Percentiles rank a stretch among this genome's conserved stretches.
These are phyloP conservation scores for Microchrysa polita DNA, from an alignment of 2,888 invertebrate genomes.

Conservation along the genomic window DNA sequence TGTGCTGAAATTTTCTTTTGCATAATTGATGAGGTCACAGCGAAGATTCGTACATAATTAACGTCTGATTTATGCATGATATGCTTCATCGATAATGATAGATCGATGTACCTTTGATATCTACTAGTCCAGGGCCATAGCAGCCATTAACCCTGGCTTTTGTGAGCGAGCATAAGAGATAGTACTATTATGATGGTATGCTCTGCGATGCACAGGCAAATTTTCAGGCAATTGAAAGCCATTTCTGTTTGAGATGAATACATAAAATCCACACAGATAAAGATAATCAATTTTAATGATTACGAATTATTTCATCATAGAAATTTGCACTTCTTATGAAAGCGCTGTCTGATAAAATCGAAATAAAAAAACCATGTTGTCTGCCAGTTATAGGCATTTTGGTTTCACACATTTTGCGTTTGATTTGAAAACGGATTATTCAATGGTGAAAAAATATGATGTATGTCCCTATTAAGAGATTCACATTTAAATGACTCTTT, in stretches of 20 bases:
- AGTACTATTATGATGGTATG: too few species aligned
- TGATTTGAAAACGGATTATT: too few species aligned
- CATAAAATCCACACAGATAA: not conserved
- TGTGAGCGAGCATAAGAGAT: slow-evolving; percentile 5
- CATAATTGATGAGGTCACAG: slow-evolving; percentile 45
- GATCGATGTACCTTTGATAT: not conserved
- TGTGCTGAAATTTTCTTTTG: slow-evolving; percentile 34
- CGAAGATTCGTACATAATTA: slow-evolving; percentile 37
- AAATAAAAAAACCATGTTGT: not conserved
- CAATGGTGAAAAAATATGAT: too few species aligned
- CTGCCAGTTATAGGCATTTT: too few species aligned
- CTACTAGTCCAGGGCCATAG: slow-evolving; percentile 22
- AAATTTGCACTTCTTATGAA: slow-evolving; percentile 16
- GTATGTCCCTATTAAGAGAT: too few species aligned
- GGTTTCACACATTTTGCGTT: too few species aligned
- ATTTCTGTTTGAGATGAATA: not conserved
- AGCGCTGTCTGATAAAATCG: slow-evolving; percentile 20
- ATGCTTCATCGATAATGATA: not conserved
- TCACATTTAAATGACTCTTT: too few species aligned
- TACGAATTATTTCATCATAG: slow-evolving; percentile 27
- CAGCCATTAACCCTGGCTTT: not conserved
- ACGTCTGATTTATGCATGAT: not conserved
- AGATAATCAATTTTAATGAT: slow-evolving; percentile 9
- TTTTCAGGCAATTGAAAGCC: not conserved
- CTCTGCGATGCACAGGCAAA: slow-evolving; percentile 4